Base-by-base conservation (phyloP, 2,888 invertebrate genomes). In the Agapostemon virescens region DNA sequence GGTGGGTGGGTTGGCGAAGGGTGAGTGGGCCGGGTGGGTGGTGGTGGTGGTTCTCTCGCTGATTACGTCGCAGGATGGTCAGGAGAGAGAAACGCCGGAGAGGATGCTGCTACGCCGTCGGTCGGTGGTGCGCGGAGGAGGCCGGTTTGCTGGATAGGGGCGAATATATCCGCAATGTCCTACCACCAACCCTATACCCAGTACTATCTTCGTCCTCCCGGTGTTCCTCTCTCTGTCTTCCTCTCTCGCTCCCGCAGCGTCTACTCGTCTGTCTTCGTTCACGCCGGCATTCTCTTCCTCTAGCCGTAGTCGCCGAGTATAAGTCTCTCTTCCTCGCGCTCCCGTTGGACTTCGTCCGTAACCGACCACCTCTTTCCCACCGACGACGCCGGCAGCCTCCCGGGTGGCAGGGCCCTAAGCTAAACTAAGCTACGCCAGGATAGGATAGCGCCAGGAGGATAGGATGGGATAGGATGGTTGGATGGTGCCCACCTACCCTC, bases 61-160 rank as follows among this genome's bases (percentile, higher is more conserved):
- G 92, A 92, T 92, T 92, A 92, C 92, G 92, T 92, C 92, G 92
- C 92, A 89, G 90, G 89, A 90, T 91, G 90, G 92, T 90, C 91
- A 90, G 92, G 93, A 87, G 87, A 87, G 87, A 87, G 86, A 86
- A 88, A 87, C 89, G 89, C 88, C 87, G 93, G 93, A 94, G 94
- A 93, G 92, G 92, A 90, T 92, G 91, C 92, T 92, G 93, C 93
- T 90, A 92, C 93, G 93, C 93, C 92, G 92, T 92, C 84, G 83
- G 76, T 73, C 79, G 81, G 84, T 82, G 79, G 84, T 82, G 84
- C 87, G 87, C 86, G 88, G 88, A 88, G 89, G 85, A 88, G 88
- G 86, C 88, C 87, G 89, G 88, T 88, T 89, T 87, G 83, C 81
- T 86, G 88, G 90, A 90, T 90, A 88, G 87, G 87, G 83, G 91